These are phyloP conservation scores for Sycon ciliatum DNA, from an alignment of 37 sponge, comb jelly and placozoan genomes.

Conservation along the genomic window DNA sequence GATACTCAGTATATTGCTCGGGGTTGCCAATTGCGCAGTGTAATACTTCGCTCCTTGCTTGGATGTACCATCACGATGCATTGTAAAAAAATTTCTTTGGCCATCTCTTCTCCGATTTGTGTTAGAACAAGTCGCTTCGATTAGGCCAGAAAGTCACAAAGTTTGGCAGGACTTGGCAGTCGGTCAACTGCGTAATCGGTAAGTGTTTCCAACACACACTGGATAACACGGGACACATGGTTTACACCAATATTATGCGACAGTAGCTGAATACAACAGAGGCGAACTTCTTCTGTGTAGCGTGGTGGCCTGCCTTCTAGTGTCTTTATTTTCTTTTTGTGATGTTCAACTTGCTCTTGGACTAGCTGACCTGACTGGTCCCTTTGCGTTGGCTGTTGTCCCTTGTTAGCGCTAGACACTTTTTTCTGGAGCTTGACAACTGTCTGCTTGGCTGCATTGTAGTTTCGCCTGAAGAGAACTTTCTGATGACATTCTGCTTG, in stretches of 20 bases:
- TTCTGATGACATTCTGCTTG: too few relatives aligned
- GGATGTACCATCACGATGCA: slow-evolving; percentile 25
- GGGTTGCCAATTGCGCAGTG: slow-evolving; percentile 1
- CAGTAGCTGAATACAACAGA: slow-evolving; percentile 11
- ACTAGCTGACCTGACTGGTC: too few relatives aligned
- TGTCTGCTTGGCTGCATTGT: too few relatives aligned
- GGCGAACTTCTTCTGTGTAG: not conserved
- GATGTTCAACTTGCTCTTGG: too few relatives aligned
- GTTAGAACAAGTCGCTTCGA: not conserved
- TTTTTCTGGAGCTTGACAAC: too few relatives aligned
- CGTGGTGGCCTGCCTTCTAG: too few relatives aligned
- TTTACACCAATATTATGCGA: not conserved
- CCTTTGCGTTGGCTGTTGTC: too few relatives aligned
- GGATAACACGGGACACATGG: not conserved
- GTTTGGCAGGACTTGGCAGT: slow-evolving; percentile 2
- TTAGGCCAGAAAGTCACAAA: not conserved
- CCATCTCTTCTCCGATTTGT: slow-evolving; percentile 10
- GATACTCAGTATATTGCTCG: not conserved
- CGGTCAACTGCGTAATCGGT: not conserved
- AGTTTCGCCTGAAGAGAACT: too few relatives aligned
- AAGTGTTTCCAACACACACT: slow-evolving; percentile 9
- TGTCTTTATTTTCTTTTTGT: too few relatives aligned
- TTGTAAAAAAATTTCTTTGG: not conserved
- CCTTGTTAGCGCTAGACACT: too few relatives aligned
- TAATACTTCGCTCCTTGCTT: slow-evolving; percentile 19